Evolutionary conservation across 2,113 vertebrate species (phyloP), one percentile per base, ranked within the genome.

Genomic region (Malurus elegans): DNA sequence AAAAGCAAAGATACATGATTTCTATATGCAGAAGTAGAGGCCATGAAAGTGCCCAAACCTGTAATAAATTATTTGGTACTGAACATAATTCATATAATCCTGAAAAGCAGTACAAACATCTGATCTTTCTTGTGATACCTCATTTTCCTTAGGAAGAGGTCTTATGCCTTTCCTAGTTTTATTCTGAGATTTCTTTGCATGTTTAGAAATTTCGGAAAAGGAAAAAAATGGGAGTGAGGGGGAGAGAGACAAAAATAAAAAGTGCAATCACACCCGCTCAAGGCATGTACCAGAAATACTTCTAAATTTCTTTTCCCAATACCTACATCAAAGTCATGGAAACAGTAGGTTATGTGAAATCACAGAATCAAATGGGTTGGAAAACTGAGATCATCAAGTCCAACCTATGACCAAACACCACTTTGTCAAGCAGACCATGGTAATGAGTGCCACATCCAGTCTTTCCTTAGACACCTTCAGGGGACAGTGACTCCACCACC

Each of bases 191-290:
- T 70, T 87, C 20, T 32, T 76, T 80, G 28, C 4, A 6, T 21
- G 32, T 75, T 71, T 5, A 12, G 57, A 73, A 58, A 16, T 71
- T 34, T 29, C 9, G 10, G 10, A 13, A 51, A 66, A 40, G 10
- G 2, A 12, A 40, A 36, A 32, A 13, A 42, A 15, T 6, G 1
- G 2, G 3, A 1, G 4, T 28, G 23, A 20, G 5, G 13, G 0
- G 4, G 3, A 44, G 20, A 31, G 10, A 71, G 18, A 48, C 13
- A 56, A 47, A 36, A 58, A 19, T 23, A n/a, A 57, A 32, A 38
- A 47, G 21, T 38, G 16, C 6, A 32, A 12, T 2, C 7, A 36
- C 10, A 60, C 5, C 3, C 26, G 11, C 4, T 53, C 7, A 64
- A 36, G 54, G 20, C 18, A 12, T 8, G 1, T 45, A 54, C 14